Percentiles rank a stretch among this genome's conserved stretches.
phyloP scores from a whole-genome alignment of 2,888 invertebrate species.

The Zygaena filipendulae region DNA sequence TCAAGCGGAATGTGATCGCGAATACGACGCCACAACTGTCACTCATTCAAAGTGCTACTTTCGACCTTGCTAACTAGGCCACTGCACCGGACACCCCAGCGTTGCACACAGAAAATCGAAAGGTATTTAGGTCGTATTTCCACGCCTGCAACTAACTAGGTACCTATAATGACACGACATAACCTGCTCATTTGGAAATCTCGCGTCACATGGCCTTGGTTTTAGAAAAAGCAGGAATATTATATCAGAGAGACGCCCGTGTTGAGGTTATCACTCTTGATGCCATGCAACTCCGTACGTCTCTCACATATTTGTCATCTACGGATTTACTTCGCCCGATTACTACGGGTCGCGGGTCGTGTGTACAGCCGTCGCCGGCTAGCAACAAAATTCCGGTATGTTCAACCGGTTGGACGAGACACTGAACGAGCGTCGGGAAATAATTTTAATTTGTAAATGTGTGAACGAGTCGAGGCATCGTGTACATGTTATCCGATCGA shows the following conservation, averaged over 20 bases:
- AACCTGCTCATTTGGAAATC: conserved; percentile 66
- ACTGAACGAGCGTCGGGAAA: no score
- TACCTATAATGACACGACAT: conserved; percentile 2
- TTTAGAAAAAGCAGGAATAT: conserved; percentile 66
- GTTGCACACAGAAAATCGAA: conserved; percentile 25
- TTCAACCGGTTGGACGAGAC: no score
- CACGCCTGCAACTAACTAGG: conserved; percentile 19
- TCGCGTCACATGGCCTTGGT: conserved; percentile 49
- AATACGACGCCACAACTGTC: conserved; percentile 30
- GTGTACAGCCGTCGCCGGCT: no score
- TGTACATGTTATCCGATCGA: no score
- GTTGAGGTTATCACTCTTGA: conserved; percentile 60
- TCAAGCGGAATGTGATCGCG: conserved; percentile 35
- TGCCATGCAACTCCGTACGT: conserved; percentile 66
- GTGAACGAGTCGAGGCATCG: no score
- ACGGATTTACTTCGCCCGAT: no score
- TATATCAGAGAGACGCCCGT: conserved; percentile 58
- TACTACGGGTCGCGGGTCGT: no score
- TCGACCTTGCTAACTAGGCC: conserved; percentile 29
- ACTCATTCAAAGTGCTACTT: conserved; percentile 44
- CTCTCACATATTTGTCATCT: conserved; percentile 48
- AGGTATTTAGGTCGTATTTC: conserved; percentile 37
- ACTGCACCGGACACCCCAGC: no score
- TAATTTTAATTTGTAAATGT: no score
- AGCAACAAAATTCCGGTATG: no score